Evolutionary conservation across 2,797 vertebrate species (phyloP).

Genomic region (Lutjanus argentimaculatus): DNA sequence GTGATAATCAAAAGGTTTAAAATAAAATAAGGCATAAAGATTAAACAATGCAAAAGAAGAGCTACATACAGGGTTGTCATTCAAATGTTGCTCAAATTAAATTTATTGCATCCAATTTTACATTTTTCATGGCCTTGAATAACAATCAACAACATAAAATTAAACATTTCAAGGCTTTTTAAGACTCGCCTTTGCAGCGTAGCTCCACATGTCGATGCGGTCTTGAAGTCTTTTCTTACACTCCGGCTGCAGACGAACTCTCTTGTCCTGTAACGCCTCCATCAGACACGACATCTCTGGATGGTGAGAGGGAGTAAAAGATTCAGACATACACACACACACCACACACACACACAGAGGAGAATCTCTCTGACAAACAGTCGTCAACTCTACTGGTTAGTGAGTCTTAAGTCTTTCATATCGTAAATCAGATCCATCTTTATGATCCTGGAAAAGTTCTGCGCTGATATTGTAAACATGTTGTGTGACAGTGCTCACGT

Average conservation of each 20-base stretch:
- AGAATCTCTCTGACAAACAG: background rate
- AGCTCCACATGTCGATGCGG: conserved; percentile 98
- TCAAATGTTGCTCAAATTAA: too few species aligned
- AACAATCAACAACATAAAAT: too few species aligned
- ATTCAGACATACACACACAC: background rate
- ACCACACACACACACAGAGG: background rate
- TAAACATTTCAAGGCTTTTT: too few species aligned
- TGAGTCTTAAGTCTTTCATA: background rate
- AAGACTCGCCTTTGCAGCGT: conserved; percentile 90
- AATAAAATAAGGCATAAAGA: too few species aligned
- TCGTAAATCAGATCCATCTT: too few species aligned
- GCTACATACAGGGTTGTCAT: too few species aligned
- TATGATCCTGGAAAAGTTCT: background rate
- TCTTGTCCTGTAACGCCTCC: conserved; percentile 95
- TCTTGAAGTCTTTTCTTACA: conserved; percentile 98
- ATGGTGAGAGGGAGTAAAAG: background rate
- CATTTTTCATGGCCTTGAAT: too few species aligned
- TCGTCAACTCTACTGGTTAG: background rate
- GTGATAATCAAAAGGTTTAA: too few species aligned
- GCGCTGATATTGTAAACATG: background rate
- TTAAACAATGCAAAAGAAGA: too few species aligned
- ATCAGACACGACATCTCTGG: conserved; percentile 98
- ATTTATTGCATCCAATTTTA: too few species aligned
- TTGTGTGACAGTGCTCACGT: conserved; percentile 86
- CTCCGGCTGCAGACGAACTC: conserved; percentile 94